Conservation (phyloP, 2,888 invertebrate species). For the Microctonus aethiopoides region DNA sequence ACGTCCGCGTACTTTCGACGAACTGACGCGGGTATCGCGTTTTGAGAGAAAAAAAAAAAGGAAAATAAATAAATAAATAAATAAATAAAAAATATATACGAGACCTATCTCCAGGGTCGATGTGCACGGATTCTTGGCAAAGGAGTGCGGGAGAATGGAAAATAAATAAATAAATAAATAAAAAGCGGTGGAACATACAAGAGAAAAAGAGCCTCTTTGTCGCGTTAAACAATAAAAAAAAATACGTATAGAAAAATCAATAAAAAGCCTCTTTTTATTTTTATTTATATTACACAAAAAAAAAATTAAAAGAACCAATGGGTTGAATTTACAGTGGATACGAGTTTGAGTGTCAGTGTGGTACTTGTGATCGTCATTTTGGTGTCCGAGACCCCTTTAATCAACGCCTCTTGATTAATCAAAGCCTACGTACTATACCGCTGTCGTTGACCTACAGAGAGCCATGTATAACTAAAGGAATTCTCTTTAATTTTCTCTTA, state of each 20-base stretch:
- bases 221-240: conserved; percentile 12
- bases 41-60: conserved; percentile 16
- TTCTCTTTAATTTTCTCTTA: not conserved
- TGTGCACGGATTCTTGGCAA: conserved; percentile 15
- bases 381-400: conserved; percentile 38
- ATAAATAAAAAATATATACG: conserved; percentile 25
- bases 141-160: not conserved
- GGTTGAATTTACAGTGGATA: not conserved
- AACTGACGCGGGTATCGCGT: conserved; percentile 33
- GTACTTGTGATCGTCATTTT: conserved; percentile 22
- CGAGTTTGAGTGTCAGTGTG: not conserved
- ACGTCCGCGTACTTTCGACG: conserved; percentile 48
- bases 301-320: not conserved
- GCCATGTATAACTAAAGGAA: no score
- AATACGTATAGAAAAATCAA: not conserved
- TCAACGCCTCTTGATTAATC: conserved; percentile 50
- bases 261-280: not conserved
- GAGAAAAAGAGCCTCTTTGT: conserved; percentile 33
- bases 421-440: conserved; percentile 16
- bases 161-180: conserved; percentile 29
- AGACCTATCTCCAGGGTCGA: conserved; percentile 10
- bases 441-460: conserved; percentile 41
- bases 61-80: conserved; percentile 16
- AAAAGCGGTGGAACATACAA: conserved; percentile 35
- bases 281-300: not conserved